Conservation (phyloP, 2,888 invertebrate genomes). For the Gandaritis pyraliata region DNA sequence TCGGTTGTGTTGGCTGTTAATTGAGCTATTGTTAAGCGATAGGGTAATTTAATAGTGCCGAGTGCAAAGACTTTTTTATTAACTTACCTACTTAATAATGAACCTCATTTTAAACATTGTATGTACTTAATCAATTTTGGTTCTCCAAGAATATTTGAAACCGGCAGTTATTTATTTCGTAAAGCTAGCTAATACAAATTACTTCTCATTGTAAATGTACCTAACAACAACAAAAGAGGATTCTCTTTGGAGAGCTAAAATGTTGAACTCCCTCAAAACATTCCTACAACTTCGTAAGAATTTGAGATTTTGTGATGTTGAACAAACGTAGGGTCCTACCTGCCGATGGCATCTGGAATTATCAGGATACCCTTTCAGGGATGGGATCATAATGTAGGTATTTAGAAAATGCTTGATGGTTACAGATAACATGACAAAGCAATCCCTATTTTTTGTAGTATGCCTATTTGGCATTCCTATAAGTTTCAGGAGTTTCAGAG, state of each 20-base stretch:
- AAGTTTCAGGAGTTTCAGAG: too few relatives aligned
- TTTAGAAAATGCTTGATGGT: slow-evolving; percentile 4
- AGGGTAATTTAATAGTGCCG: too few relatives aligned
- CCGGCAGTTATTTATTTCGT: neutral
- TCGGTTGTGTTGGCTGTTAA: too few relatives aligned
- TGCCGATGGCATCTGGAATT: slow-evolving; percentile 26
- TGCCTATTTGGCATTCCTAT: too few relatives aligned
- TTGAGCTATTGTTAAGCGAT: too few relatives aligned
- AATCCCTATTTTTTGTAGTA: neutral
- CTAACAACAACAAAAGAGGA: slow-evolving; percentile 55
- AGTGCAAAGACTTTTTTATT: too few relatives aligned
- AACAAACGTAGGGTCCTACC: slow-evolving; percentile 50
- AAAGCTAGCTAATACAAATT: slow-evolving; percentile 43
- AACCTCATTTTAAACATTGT: too few relatives aligned
- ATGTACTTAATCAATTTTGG: too few relatives aligned
- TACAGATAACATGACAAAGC: slow-evolving; percentile 1
- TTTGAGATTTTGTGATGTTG: slow-evolving; percentile 62
- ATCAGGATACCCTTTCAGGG: slow-evolving; percentile 17
- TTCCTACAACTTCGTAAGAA: slow-evolving; percentile 61
- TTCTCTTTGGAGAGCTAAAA: slow-evolving; percentile 61
- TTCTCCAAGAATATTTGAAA: neutral
- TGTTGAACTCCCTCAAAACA: slow-evolving; percentile 60
- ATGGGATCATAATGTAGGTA: slow-evolving; percentile 14
- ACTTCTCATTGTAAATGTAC: slow-evolving; percentile 51
- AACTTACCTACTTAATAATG: too few relatives aligned